Conservation (phyloP, 2,113 vertebrate species). For the Cebus imitator region DNA sequence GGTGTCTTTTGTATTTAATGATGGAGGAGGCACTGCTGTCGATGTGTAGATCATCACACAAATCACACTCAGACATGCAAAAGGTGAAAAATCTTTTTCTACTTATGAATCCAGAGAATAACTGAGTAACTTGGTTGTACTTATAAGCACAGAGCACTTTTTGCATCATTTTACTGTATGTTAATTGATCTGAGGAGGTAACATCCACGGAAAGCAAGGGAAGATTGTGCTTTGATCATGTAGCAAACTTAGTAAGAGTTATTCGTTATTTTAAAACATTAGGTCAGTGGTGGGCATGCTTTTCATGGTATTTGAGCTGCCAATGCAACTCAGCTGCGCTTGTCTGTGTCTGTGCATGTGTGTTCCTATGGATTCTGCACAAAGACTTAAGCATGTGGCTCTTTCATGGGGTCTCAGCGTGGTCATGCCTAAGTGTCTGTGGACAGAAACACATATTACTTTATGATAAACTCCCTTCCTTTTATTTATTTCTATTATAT, state of each 20-base stretch:
- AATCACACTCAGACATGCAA: not conserved
- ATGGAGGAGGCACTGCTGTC: not conserved
- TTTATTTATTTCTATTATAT: not conserved
- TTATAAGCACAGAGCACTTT: not conserved
- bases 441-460: not conserved
- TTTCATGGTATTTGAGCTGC: not conserved
- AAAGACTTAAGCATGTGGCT: not conserved
- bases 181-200: not conserved
- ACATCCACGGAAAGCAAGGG: not conserved
- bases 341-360: not conserved
- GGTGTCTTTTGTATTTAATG: too few relatives aligned
- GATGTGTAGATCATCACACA: not conserved
- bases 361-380: rapidly evolving
- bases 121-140: not conserved
- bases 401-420: not conserved
- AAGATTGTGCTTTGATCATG: not conserved
- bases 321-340: not conserved
- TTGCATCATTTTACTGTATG: not conserved
- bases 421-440: not conserved
- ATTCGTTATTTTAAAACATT: not conserved
- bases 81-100: not conserved
- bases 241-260: not conserved
- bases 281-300: rapidly evolving
- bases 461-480: not conserved
- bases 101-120: not conserved